Conservation (phyloP, 2,797 vertebrate genomes). For the Sternarchorhynchus goeldii region DNA sequence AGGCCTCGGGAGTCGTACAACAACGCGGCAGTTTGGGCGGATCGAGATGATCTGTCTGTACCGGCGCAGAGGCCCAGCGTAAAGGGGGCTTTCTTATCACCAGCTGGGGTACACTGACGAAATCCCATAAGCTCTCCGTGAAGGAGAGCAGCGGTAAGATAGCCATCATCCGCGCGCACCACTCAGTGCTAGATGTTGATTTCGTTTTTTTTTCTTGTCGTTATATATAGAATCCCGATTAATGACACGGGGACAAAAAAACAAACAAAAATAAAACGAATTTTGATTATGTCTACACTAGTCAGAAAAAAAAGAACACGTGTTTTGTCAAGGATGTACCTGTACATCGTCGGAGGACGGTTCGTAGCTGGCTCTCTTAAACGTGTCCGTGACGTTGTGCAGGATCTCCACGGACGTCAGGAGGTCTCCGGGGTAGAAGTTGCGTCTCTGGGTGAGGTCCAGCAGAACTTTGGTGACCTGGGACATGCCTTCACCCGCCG, state of each 20-base stretch:
- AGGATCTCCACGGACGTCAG: slow-evolving; percentile 98
- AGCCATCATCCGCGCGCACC: slow-evolving; percentile 24
- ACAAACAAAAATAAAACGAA: too few relatives aligned
- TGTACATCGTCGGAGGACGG: slow-evolving; percentile 97
- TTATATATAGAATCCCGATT: too few relatives aligned
- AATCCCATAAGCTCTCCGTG: slow-evolving; percentile 49
- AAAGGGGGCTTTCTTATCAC: slow-evolving; percentile 64
- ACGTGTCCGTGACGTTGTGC: slow-evolving; percentile 97
- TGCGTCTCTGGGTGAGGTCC: slow-evolving; percentile 96
- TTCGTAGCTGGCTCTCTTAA: slow-evolving; percentile 96
- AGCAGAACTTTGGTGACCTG: slow-evolving; percentile 96
- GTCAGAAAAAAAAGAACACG: too few relatives aligned
- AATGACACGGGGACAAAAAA: too few relatives aligned
- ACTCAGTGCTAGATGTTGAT: neutral
- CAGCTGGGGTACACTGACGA: slow-evolving; percentile 38
- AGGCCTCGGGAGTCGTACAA: slow-evolving; percentile 53
- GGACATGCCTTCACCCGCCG: slow-evolving; percentile 97
- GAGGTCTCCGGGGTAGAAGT: slow-evolving; percentile 96
- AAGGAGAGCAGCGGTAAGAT: slow-evolving; percentile 27
- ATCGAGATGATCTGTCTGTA: slow-evolving; percentile 67
- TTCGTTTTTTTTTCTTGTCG: neutral
- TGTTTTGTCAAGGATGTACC: slow-evolving; percentile 64
- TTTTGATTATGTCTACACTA: too few relatives aligned
- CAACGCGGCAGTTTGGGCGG: slow-evolving; percentile 60
- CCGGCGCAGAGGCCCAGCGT: slow-evolving; percentile 54